These are phyloP conservation scores for Botrylloides violaceus DNA, from an alignment of 23 tunicate genomes.

Conservation along the genomic window DNA sequence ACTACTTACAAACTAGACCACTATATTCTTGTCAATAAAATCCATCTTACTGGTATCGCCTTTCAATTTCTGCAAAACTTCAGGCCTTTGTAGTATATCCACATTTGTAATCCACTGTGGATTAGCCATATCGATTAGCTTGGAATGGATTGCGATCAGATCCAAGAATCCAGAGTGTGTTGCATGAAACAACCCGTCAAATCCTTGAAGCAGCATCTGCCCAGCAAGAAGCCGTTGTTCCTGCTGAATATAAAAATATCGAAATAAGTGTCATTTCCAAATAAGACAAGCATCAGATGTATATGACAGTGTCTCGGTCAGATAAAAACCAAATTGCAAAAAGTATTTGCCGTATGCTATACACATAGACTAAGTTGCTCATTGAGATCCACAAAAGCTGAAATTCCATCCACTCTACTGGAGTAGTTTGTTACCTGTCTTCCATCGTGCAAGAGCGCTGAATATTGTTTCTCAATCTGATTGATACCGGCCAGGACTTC, in stretches of 20 bases:
- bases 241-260: slow-evolving; percentile 20
- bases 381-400: too few relatives aligned
- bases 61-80: slow-evolving; percentile 58
- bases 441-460: slow-evolving; percentile 51
- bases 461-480: slow-evolving; percentile 40
- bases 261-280: neutral
- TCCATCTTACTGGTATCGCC: slow-evolving; percentile 38
- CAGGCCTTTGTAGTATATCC: slow-evolving; percentile 36
- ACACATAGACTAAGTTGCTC: too few relatives aligned
- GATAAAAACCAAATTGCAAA: too few relatives aligned
- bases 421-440: slow-evolving; percentile 74
- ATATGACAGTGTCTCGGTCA: neutral
- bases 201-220: slow-evolving; percentile 78
- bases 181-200: slow-evolving; percentile 64
- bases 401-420: too few relatives aligned
- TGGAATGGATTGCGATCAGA: slow-evolving; percentile 9
- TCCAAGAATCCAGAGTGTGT: slow-evolving; percentile 39
- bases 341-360: slow-evolving; percentile 28
- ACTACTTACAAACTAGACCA: too few relatives aligned
- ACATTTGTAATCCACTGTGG: slow-evolving; percentile 39
- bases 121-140: slow-evolving; percentile 11
- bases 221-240: slow-evolving; percentile 75
- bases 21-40: neutral
- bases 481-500: slow-evolving; percentile 48
- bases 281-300: neutral